Percentiles rank a stretch among this genome's conserved stretches.
These are phyloP conservation scores for Peromyscus polionotus DNA, from an alignment of 2,113 vertebrate species.

Conservation along the genomic window DNA sequence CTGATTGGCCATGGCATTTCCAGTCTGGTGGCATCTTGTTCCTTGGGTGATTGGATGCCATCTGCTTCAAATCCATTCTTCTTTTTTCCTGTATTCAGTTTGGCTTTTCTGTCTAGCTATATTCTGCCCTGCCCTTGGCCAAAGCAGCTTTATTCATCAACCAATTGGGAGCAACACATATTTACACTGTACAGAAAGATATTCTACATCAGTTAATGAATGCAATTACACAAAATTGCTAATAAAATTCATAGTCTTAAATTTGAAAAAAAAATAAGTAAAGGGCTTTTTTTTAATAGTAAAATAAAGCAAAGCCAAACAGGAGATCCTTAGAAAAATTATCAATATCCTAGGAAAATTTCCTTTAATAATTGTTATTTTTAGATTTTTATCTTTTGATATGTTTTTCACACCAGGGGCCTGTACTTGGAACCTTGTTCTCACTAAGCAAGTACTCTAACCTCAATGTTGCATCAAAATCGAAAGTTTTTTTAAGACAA, in stretches of 20 bases:
- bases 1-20: too few species aligned
- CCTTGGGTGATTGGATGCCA: too few species aligned
- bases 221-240: background rate
- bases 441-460: background rate
- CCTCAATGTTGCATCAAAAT: background rate
- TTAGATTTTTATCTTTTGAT: background rate
- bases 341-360: background rate
- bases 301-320: background rate
- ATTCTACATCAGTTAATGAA: background rate
- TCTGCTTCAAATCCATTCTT: too few species aligned
- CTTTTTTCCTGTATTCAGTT: too few species aligned
- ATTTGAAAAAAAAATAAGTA: constrained; percentile 1
- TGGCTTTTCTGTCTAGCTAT: too few species aligned
- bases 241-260: background rate
- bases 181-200: too few species aligned
- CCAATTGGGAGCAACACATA: too few species aligned
- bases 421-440: background rate
- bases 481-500: background rate
- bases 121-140: too few species aligned
- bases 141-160: too few species aligned
- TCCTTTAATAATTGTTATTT: background rate
- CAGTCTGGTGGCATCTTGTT: too few species aligned
- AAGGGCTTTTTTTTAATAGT: background rate
- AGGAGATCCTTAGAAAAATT: background rate
- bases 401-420: background rate